Conservation (phyloP, 2,797 vertebrate genomes). For the Caiman crocodilus region DNA sequence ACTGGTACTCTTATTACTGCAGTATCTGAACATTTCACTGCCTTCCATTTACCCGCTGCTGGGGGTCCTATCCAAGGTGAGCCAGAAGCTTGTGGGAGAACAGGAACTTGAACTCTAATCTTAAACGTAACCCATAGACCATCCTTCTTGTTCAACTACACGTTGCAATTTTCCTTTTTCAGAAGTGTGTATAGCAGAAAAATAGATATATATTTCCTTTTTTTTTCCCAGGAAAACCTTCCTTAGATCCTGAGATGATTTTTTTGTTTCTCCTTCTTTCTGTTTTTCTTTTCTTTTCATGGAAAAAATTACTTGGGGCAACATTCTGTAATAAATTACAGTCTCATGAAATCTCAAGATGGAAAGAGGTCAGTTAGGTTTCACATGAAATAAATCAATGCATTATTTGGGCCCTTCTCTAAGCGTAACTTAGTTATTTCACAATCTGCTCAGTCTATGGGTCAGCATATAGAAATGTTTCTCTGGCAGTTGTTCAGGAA, state of each 20-base stretch:
- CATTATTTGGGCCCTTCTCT: not conserved
- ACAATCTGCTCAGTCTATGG: not conserved
- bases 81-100: not conserved
- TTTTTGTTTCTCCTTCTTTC: not conserved
- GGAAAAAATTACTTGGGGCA: not conserved
- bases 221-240: not conserved
- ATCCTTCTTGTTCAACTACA: not conserved
- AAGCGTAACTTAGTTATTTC: not conserved
- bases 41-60: not conserved
- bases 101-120: not conserved
- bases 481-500: not conserved
- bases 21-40: not conserved
- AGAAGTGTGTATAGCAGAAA: not conserved
- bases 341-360: not conserved
- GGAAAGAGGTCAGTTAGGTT: not conserved
- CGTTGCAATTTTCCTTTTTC: not conserved
- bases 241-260: not conserved
- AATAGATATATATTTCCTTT: rapidly evolving
- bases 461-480: not conserved
- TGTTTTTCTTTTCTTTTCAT: not conserved
- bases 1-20: not conserved
- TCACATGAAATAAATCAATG: not conserved
- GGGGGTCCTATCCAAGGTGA: not conserved
- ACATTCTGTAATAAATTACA: not conserved
- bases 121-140: not conserved